These are phyloP conservation scores for Lagopus muta DNA, from an alignment of 2,113 vertebrate genomes.

Conservation along the genomic window DNA sequence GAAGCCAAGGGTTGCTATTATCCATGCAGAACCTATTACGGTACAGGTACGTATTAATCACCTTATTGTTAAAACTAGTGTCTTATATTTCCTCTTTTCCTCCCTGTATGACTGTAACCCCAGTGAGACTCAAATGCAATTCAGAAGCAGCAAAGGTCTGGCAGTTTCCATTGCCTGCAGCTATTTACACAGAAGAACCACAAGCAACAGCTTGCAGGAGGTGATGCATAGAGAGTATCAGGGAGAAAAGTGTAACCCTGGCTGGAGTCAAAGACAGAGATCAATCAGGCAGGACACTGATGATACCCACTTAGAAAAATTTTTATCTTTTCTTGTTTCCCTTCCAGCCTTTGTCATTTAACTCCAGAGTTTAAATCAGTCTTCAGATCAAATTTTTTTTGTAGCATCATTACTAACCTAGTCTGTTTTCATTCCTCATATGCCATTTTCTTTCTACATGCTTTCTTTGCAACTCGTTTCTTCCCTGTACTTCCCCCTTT, in stretches of 20 bases:
- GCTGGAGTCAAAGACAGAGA: neutral
- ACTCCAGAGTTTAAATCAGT: neutral
- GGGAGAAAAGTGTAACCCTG: neutral
- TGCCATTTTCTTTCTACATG: neutral
- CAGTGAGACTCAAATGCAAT: neutral
- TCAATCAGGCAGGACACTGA: neutral
- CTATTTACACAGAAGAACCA: neutral
- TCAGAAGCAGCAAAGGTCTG: neutral
- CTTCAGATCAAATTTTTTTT: neutral
- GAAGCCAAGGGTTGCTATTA: constrained; percentile 91
- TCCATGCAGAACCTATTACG: constrained; percentile 92
- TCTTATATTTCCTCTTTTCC: neutral
- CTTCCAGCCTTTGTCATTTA: neutral
- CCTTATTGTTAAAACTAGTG: neutral
- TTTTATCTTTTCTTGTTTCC: neutral
- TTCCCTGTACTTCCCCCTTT: neutral
- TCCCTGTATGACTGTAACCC: neutral
- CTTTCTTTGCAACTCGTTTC: neutral
- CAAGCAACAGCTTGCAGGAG: neutral
- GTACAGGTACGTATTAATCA: constrained; percentile 81
- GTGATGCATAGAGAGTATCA: accelerated
- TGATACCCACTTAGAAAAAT: neutral
- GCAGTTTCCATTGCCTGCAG: neutral
- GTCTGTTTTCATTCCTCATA: neutral
- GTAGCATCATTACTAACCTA: neutral